Evolutionary conservation across 2,113 vertebrate genomes (phyloP).

Genomic region (Melanerpes aurifrons): DNA sequence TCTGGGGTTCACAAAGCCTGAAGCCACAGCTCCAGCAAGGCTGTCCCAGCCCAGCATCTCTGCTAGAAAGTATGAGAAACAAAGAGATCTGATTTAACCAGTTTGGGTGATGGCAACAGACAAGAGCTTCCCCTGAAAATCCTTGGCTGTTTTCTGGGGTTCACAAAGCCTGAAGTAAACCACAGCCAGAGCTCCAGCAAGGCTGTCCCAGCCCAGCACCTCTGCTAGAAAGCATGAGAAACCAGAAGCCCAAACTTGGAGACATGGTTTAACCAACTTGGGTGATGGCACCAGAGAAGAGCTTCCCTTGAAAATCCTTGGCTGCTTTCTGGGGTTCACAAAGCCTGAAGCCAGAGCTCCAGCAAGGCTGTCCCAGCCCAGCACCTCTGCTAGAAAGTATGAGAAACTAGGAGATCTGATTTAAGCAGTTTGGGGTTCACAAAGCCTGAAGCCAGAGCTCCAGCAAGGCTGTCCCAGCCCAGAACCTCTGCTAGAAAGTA

Average conservation of each 20-base stretch:
- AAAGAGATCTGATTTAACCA: background rate
- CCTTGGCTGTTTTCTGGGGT: background rate
- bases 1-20: background rate
- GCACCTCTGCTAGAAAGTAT: background rate
- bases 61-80: background rate
- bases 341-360: background rate
- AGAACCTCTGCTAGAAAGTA: background rate
- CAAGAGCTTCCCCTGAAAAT: no score
- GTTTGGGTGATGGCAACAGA: no score
- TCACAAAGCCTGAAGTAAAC: background rate
- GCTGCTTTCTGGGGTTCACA: background rate
- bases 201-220: background rate
- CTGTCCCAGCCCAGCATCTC: background rate
- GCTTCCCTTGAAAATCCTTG: no score
- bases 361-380: background rate
- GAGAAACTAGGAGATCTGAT: background rate
- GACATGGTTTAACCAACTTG: background rate
- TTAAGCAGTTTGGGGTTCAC: background rate
- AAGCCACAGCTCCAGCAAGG: background rate
- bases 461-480: background rate
- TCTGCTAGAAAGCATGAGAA: background rate
- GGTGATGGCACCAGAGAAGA: background rate
- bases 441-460: background rate
- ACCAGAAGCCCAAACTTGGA: fast-evolving
- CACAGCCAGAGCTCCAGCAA: background rate